Percentiles rank a stretch among this genome's conserved stretches.
Conservation (phyloP, 2,113 vertebrate species). For the Paramisgurnus dabryanus region DNA sequence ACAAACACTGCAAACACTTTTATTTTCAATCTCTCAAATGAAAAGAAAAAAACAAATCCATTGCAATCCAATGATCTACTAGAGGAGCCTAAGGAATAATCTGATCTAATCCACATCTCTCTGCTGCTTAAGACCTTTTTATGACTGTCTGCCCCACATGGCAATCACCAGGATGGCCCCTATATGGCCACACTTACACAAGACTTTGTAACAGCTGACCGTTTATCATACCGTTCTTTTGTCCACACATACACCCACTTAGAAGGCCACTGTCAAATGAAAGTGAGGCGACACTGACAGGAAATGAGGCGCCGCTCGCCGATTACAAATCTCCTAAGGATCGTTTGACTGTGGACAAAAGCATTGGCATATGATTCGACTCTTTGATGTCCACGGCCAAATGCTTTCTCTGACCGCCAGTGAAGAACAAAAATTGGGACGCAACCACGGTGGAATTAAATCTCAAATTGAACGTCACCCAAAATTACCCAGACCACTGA, state of each 20-base stretch:
- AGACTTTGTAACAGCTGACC: constrained; percentile 17
- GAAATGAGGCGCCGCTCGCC: constrained; percentile 13
- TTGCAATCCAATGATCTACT: constrained; percentile 72
- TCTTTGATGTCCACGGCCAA: constrained; percentile 17
- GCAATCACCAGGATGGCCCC: constrained; percentile 62
- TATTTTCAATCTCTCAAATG: constrained; percentile 55
- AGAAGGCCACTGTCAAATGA: constrained; percentile 1
- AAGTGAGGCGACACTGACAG: constrained; percentile 11
- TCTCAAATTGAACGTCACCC: not conserved
- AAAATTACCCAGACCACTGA: not conserved
- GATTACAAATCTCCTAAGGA: constrained; percentile 33
- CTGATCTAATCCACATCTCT: constrained; percentile 80
- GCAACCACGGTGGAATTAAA: not conserved
- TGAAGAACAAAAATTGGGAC: not conserved
- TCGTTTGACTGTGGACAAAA: constrained; percentile 16
- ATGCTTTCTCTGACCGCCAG: constrained; percentile 1
- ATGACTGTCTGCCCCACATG: constrained; percentile 63
- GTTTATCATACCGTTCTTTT: not conserved
- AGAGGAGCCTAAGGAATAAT: constrained; percentile 79
- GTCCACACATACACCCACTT: constrained; percentile 22
- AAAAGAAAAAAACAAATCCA: constrained; percentile 69
- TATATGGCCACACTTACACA: constrained; percentile 41
- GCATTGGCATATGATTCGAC: not conserved
- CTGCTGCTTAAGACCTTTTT: constrained; percentile 72
- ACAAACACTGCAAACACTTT: not conserved